A percentile compares a stretch with the other conserved stretches of the same genome.
Conservation (phyloP, 2,797 vertebrate species). For the Gila robusta region DNA sequence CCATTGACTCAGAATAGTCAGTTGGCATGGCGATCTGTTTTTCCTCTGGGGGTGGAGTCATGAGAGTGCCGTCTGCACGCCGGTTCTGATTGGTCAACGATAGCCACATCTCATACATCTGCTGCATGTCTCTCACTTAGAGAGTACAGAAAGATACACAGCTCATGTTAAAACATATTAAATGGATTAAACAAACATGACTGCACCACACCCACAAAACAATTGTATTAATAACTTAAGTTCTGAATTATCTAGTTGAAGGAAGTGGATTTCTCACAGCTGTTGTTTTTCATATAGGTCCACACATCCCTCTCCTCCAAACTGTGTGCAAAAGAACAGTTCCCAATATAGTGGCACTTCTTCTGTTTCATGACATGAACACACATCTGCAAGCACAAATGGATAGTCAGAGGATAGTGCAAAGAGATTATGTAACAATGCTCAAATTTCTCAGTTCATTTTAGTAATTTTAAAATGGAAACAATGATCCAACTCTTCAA, state of each 20-base stretch:
- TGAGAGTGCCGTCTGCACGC: conserved; percentile 85
- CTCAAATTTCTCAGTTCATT: background rate
- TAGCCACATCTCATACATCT: conserved; percentile 98
- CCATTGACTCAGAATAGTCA: conserved; percentile 94
- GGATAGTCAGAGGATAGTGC: background rate
- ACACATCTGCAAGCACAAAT: conserved; percentile 85
- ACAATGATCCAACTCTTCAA: background rate
- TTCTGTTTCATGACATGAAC: conserved; percentile 98
- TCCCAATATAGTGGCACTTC: conserved; percentile 98
- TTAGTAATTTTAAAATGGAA: background rate
- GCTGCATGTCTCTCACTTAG: conserved; percentile 97
- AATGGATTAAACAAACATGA: background rate
- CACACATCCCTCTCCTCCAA: conserved; percentile 97
- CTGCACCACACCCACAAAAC: background rate
- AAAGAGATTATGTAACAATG: background rate
- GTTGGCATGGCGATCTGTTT: conserved; percentile 97
- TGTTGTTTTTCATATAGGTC: conserved; percentile 99
- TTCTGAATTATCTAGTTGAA: background rate
- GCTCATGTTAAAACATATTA: background rate
- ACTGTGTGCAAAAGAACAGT: conserved; percentile 98
- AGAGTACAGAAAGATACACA: background rate
- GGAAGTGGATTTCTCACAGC: conserved; percentile 82
- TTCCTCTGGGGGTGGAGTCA: conserved; percentile 89
- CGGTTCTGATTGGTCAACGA: conserved; percentile 93
- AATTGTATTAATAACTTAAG: background rate